Evolutionary conservation across 2,888 invertebrate species (phyloP).

Genomic region (Callimorpha dominula): DNA sequence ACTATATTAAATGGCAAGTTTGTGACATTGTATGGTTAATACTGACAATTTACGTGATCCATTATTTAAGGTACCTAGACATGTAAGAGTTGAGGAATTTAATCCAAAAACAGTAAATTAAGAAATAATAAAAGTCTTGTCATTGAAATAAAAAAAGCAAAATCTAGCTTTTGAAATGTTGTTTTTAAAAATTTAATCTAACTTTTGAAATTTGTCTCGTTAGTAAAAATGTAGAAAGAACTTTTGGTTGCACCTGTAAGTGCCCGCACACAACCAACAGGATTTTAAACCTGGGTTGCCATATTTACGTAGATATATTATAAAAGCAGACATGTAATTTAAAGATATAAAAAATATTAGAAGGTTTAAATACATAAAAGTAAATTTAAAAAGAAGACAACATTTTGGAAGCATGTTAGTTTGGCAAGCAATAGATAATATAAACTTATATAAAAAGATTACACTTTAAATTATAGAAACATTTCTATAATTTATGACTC

Average conservation of each 20-base stretch:
- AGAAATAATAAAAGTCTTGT: too few species aligned
- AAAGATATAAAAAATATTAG: conserved; percentile 1
- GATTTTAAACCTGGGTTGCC: not conserved
- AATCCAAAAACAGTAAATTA: too few species aligned
- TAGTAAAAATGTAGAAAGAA: not conserved
- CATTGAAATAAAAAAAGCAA: too few species aligned
- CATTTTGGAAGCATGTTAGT: conserved; percentile 9
- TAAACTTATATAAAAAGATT: not conserved
- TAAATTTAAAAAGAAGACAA: conserved; percentile 8
- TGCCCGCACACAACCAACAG: conserved; percentile 3
- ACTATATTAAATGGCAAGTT: conserved; percentile 22
- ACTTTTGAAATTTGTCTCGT: not conserved
- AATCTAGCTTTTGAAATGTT: not conserved
- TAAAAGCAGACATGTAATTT: not conserved
- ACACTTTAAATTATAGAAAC: not conserved
- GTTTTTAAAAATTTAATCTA: not conserved
- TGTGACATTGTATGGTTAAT: conserved; percentile 31
- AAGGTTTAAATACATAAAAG: not conserved
- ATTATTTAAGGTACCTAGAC: not conserved
- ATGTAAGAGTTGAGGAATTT: too few species aligned
- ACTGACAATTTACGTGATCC: conserved; percentile 21
- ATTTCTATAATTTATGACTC: not conserved
- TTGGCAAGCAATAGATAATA: conserved; percentile 12
- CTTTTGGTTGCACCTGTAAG: not conserved
- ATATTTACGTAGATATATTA: not conserved